These are phyloP conservation scores for Phalangium opilio DNA, from an alignment of 2,888 invertebrate species.

Conservation along the genomic window DNA sequence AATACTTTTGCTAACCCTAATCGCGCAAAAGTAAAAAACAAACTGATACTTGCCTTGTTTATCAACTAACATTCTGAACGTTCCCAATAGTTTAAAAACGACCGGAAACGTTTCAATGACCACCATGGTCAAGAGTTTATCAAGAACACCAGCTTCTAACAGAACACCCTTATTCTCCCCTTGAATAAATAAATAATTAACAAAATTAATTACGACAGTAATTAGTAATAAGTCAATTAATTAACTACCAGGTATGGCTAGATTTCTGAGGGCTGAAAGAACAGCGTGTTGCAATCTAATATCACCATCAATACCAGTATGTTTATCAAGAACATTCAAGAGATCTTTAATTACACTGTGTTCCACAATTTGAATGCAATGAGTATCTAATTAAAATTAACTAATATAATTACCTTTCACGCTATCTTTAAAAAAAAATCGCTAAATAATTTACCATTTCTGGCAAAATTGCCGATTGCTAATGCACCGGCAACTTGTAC, in stretches of 20 bases:
- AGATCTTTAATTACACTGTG: slow-evolving; percentile 55
- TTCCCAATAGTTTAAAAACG: slow-evolving; percentile 69
- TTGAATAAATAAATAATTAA: slow-evolving; percentile 44
- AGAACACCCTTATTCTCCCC: slow-evolving; percentile 56
- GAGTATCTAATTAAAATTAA: slow-evolving; percentile 42
- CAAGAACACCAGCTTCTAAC: slow-evolving; percentile 53
- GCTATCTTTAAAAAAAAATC: neutral
- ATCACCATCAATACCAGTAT: slow-evolving; percentile 44
- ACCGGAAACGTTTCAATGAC: slow-evolving; percentile 52
- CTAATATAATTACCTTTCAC: neutral
- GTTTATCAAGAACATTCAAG: slow-evolving; percentile 35
- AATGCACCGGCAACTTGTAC: slow-evolving; percentile 65
- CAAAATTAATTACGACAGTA: neutral
- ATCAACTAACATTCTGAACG: slow-evolving; percentile 69
- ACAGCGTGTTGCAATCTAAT: slow-evolving; percentile 53
- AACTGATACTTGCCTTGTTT: slow-evolving; percentile 35
- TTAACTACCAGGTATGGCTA: slow-evolving; percentile 30
- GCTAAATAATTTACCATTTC: slow-evolving; percentile 39
- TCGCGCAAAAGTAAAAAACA: neutral
- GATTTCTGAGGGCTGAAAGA: slow-evolving; percentile 49
- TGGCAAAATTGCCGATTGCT: slow-evolving; percentile 76
- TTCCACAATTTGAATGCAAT: slow-evolving; percentile 47
- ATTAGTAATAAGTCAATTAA: slow-evolving; percentile 28
- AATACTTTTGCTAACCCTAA: too few species aligned
- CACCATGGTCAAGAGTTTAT: slow-evolving; percentile 51